Evolutionary conservation across 2,888 invertebrate species (phyloP), one percentile per base, ranked within the genome.

Genomic region (Selenia dentaria): DNA sequence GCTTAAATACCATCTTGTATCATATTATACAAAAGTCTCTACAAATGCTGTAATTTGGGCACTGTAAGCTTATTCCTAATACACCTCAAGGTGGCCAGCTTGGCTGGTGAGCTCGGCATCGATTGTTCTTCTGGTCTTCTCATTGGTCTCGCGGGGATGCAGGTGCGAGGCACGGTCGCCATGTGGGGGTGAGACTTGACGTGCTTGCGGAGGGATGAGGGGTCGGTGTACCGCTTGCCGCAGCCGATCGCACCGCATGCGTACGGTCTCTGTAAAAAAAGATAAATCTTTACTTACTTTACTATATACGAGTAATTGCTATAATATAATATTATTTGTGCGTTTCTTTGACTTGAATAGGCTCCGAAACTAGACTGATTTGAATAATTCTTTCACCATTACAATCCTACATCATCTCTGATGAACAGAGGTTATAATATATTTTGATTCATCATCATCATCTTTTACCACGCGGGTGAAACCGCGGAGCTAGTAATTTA

Each of bases 221-320:
- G 98, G 77, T 98, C 98, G 0, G 98, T 98, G 88, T 98, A 98
- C 24, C 97, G 94, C 79, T 98, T 98, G 3, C 93, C 94, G 72
- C 98, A 98, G 1, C 97, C 97, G 0, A 92, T 85, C 10, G 96
- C 94, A 64, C 97, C 96, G 64, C 98, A 98, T 0, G 96, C 96
- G 81, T 98, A 98, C 0, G 98, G 98, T 86, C 97, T 96, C 96
- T 98, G 90, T 0, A 63, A 70, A 44, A 3, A n/a, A n/a, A n/a
- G n/a, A n/a, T n/a, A n/a, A n/a, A n/a, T n/a, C n/a, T n/a, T n/a
- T n/a, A n/a, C n/a, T n/a, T n/a, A n/a, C n/a, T n/a, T n/a, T n/a
- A n/a, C n/a, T n/a, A n/a, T n/a, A n/a, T n/a, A n/a, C n/a, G n/a
- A n/a, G n/a, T n/a, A n/a, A n/a, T n/a, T n/a, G n/a, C n/a, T n/a